phyloP scores from a whole-genome alignment of 2,113 vertebrate species.

The Tichodroma muraria region DNA sequence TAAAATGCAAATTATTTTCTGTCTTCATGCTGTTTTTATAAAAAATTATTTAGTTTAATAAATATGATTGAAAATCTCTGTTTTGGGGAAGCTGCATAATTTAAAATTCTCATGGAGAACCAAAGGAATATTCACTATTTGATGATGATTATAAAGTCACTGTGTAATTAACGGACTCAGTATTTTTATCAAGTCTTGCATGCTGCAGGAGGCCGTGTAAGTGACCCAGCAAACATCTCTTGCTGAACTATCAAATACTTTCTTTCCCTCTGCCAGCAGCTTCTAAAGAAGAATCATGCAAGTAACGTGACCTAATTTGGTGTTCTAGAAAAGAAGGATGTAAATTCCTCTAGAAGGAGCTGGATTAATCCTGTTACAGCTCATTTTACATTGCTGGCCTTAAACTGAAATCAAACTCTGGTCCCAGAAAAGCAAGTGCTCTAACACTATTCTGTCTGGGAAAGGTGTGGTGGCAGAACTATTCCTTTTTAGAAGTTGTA shows the following conservation, averaged over 20 bases:
- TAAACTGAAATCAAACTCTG: constrained; percentile 23
- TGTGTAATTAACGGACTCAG: background rate
- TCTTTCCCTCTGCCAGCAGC: background rate
- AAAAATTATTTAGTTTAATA: background rate
- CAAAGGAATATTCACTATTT: background rate
- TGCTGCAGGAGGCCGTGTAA: background rate
- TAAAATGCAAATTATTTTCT: background rate
- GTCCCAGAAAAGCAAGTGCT: constrained; percentile 40
- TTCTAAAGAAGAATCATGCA: background rate
- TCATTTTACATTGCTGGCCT: constrained; percentile 32
- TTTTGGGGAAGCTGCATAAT: background rate
- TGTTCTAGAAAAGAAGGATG: constrained; percentile 29
- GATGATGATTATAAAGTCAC: background rate
- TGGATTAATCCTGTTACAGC: constrained; percentile 13
- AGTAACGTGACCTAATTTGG: background rate
- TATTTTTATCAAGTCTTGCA: background rate
- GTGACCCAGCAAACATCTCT: background rate
- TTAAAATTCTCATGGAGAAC: background rate
- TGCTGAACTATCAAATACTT: constrained; percentile 16
- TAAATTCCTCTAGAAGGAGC: constrained; percentile 24
- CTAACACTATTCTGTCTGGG: background rate
- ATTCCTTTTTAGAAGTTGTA: background rate
- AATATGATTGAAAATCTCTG: background rate
- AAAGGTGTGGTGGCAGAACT: background rate
- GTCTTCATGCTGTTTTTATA: background rate